These are phyloP conservation scores for Castor canadensis DNA, from an alignment of 2,113 vertebrate species.

Conservation along the genomic window DNA sequence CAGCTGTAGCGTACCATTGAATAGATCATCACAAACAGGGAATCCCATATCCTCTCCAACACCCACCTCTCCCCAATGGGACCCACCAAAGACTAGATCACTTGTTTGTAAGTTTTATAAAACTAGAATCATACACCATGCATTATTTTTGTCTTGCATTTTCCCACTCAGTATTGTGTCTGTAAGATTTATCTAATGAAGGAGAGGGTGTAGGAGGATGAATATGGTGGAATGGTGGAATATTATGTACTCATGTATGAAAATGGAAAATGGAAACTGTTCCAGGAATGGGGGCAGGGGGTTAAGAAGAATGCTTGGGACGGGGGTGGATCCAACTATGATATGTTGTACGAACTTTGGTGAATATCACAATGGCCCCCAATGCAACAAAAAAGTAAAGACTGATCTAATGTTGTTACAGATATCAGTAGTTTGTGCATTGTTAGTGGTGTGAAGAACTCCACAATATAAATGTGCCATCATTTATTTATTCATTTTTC, in stretches of 20 bases:
- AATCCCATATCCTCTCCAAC: background rate
- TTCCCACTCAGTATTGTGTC: background rate
- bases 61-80: background rate
- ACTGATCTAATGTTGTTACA: background rate
- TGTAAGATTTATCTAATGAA: too few species aligned
- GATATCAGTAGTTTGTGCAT: background rate
- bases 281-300: too few species aligned
- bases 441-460: background rate
- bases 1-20: background rate
- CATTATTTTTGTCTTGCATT: background rate
- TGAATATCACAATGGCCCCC: too few species aligned
- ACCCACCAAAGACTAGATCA: background rate
- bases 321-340: too few species aligned
- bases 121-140: background rate
- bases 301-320: too few species aligned
- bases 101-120: background rate
- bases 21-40: background rate
- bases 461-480: background rate
- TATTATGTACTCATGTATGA: too few species aligned
- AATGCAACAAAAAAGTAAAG: too few species aligned
- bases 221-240: too few species aligned
- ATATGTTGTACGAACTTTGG: too few species aligned
- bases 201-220: too few species aligned
- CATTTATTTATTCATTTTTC: background rate
- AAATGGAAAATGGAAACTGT: too few species aligned